A percentile compares a stretch with the other conserved stretches of the same genome.
These are phyloP conservation scores for Thereva unica DNA, from an alignment of 2,888 invertebrate genomes.

Conservation along the genomic window DNA sequence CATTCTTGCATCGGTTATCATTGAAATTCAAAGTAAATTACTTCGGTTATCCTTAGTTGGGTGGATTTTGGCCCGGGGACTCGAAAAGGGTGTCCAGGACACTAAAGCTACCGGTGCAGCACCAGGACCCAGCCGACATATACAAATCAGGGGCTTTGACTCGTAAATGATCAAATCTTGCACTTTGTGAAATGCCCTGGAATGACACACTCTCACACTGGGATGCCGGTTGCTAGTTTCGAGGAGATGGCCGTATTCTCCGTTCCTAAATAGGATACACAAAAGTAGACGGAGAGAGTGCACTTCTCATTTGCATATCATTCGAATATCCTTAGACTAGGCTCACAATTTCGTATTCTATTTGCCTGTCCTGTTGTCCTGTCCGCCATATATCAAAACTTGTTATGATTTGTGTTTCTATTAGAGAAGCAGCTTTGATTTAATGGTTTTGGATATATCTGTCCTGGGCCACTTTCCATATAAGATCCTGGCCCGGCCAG, in stretches of 20 bases:
- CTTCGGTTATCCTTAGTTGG: constrained; percentile 16
- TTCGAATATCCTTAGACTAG: constrained; percentile 41
- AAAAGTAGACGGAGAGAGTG: constrained; percentile 24
- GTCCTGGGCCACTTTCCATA: constrained; percentile 26
- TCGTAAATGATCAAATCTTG: constrained; percentile 39
- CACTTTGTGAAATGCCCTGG: constrained; percentile 35
- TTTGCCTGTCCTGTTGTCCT: constrained; percentile 42
- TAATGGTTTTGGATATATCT: constrained; percentile 41
- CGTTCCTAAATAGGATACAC: constrained; percentile 23
- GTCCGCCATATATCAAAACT: constrained; percentile 43
- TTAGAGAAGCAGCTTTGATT: constrained; percentile 42
- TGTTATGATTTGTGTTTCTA: constrained; percentile 43
- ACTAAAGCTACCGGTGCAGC: background rate
- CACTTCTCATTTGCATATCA: constrained; percentile 41
- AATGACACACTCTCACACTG: constrained; percentile 33
- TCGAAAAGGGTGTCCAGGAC: constrained; percentile 9
- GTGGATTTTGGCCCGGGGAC: constrained; percentile 6
- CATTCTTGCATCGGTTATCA: constrained; percentile 37
- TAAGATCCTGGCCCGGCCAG: constrained; percentile 27
- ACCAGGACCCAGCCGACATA: constrained; percentile 19
- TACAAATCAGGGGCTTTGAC: constrained; percentile 38
- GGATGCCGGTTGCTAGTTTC: background rate
- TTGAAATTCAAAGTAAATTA: constrained; percentile 39
- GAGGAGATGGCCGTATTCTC: constrained; percentile 16
- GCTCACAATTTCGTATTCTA: constrained; percentile 41